Percentiles rank a stretch among this genome's conserved stretches.
Conservation (phyloP, 30 jellyfish, hydroid and myxozoan species). For the Aurelia sp. region DNA sequence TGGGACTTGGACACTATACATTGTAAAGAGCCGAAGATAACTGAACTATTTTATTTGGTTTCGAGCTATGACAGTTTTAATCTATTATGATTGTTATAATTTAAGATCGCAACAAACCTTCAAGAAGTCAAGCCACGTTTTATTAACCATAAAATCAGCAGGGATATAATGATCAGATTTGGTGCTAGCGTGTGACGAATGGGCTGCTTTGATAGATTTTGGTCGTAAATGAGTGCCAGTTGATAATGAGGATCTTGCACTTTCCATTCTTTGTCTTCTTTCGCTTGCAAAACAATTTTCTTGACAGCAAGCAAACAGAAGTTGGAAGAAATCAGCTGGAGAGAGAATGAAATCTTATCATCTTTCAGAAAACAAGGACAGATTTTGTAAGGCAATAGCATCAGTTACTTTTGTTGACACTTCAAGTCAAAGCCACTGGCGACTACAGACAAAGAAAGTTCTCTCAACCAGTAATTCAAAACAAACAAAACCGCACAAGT, state of each 20-base stretch:
- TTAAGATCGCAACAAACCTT: constrained; percentile 57
- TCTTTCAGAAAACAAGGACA: too few relatives aligned
- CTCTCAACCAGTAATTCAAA: too few relatives aligned
- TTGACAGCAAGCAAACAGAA: constrained; percentile 96
- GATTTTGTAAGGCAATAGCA: too few relatives aligned
- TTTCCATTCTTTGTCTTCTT: constrained; percentile 39
- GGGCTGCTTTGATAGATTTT: constrained; percentile 25
- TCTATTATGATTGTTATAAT: too few relatives aligned
- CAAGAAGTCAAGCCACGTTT: constrained; percentile 97
- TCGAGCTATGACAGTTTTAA: too few relatives aligned
- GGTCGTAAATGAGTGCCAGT: constrained; percentile 25
- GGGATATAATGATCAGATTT: constrained; percentile 80
- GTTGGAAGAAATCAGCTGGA: constrained; percentile 90
- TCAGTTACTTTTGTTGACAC: too few relatives aligned
- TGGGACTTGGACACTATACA: too few relatives aligned
- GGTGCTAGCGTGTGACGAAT: constrained; percentile 3
- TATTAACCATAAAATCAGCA: constrained; percentile 91
- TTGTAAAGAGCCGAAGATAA: too few relatives aligned
- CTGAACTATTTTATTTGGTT: too few relatives aligned
- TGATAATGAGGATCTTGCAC: constrained; percentile 27
- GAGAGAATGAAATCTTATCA: neutral
- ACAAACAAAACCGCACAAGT: too few relatives aligned
- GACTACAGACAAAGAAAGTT: too few relatives aligned
- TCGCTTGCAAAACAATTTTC: constrained; percentile 79
- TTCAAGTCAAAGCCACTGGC: too few relatives aligned